Conservation (phyloP, 2,888 invertebrate species). For the Dione juno region DNA sequence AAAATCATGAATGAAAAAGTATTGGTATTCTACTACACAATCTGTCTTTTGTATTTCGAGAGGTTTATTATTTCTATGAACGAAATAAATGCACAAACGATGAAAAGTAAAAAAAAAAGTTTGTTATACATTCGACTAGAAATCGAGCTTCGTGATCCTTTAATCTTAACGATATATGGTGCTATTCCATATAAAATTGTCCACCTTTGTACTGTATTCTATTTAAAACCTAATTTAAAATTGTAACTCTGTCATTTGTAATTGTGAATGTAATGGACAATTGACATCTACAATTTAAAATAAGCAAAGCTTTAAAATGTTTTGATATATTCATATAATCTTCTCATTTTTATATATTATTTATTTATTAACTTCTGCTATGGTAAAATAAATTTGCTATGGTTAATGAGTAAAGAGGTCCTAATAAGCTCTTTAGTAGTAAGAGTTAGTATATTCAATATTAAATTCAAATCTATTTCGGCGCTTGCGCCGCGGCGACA, state of each 20-base stretch:
- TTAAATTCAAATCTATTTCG: conserved; percentile 73
- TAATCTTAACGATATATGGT: neutral
- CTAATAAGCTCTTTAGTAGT: neutral
- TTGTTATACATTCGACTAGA: neutral
- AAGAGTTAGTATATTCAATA: conserved; percentile 6
- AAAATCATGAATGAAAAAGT: neutral
- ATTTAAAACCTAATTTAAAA: too few species aligned
- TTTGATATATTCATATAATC: too few species aligned
- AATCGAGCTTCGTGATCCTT: conserved; percentile 11
- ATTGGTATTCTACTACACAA: neutral
- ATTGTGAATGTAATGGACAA: too few species aligned
- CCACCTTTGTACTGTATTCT: too few species aligned
- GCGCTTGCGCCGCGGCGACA: conserved; percentile 65
- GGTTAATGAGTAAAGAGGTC: neutral
- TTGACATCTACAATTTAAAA: too few species aligned
- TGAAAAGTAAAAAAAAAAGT: neutral
- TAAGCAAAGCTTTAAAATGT: too few species aligned
- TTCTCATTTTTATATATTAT: too few species aligned
- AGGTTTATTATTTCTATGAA: neutral
- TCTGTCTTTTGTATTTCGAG: neutral
- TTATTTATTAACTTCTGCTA: too few species aligned
- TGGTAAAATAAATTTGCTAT: too few species aligned
- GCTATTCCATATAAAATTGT: too few species aligned
- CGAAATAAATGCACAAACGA: neutral
- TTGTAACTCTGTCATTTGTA: too few species aligned